phyloP scores from a whole-genome alignment of 2,888 invertebrate genomes.

The Macaria notata region DNA sequence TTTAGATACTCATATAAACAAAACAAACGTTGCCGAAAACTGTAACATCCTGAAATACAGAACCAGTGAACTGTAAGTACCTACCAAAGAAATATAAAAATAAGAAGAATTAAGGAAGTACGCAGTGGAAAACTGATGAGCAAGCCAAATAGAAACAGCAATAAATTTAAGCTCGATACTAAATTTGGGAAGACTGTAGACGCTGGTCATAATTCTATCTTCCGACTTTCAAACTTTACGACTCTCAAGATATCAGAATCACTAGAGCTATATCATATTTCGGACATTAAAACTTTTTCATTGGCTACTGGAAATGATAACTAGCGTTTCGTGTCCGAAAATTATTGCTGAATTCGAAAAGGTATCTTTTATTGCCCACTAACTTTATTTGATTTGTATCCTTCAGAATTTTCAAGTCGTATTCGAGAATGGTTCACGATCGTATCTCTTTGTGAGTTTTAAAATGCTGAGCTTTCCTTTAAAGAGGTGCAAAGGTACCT shows the following conservation, averaged over 20 bases:
- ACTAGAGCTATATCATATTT: slow-evolving; percentile 47
- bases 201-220: slow-evolving; percentile 38
- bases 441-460: neutral
- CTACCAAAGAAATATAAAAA: too few relatives aligned
- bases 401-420: slow-evolving; percentile 4
- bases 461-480: slow-evolving; percentile 9
- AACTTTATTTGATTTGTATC: slow-evolving; percentile 13
- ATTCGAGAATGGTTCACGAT: neutral
- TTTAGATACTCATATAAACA: too few relatives aligned
- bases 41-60: too few relatives aligned
- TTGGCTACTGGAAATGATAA: slow-evolving; percentile 55
- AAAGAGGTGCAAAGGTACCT: neutral
- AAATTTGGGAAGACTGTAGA: slow-evolving; percentile 35
- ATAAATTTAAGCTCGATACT: slow-evolving; percentile 37
- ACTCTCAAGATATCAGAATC: slow-evolving; percentile 45
- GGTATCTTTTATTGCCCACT: slow-evolving; percentile 31
- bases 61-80: too few relatives aligned
- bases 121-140: neutral
- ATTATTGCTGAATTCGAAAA: slow-evolving; percentile 34
- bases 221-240: slow-evolving; percentile 28
- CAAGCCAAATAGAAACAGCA: slow-evolving; percentile 17
- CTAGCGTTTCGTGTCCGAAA: slow-evolving; percentile 45
- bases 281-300: slow-evolving; percentile 67
- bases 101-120: too few relatives aligned
- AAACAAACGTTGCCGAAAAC: too few relatives aligned